Conservation (phyloP, 2,888 invertebrate genomes). For the Cecidostiba fungosa region DNA sequence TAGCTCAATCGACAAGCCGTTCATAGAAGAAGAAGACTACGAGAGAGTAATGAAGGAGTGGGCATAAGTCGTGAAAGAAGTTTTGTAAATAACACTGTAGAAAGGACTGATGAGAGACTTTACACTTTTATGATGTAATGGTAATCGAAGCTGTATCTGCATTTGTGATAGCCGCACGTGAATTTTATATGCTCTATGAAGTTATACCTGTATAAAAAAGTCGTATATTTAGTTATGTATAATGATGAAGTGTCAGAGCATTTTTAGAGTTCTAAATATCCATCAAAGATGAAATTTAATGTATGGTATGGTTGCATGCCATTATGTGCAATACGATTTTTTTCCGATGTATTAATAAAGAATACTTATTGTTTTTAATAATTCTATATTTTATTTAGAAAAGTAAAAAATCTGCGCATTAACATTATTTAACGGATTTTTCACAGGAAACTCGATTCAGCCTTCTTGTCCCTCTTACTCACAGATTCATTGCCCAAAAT, state of each 20-base stretch:
- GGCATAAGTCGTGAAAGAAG: slow-evolving; percentile 83
- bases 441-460: slow-evolving; percentile 56
- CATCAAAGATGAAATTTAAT: slow-evolving; percentile 3
- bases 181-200: slow-evolving; percentile 39
- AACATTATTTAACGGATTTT: background rate
- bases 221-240: slow-evolving; percentile 39
- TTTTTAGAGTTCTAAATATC: background rate
- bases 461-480: slow-evolving; percentile 82
- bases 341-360: slow-evolving; percentile 21
- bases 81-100: slow-evolving; percentile 54
- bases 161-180: slow-evolving; percentile 49
- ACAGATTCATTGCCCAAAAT: slow-evolving; percentile 82
- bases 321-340: slow-evolving; percentile 27
- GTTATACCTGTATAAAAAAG: slow-evolving; percentile 41
- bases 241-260: background rate
- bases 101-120: slow-evolving; percentile 30
- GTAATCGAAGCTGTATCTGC: slow-evolving; percentile 40
- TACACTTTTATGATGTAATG: slow-evolving; percentile 28
- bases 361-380: background rate
- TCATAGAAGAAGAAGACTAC: slow-evolving; percentile 91
- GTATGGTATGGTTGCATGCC: background rate
- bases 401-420: background rate
- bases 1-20: slow-evolving; percentile 93
- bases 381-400: background rate
- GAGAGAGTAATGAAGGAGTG: slow-evolving; percentile 92